Conservation (phyloP, 2,888 invertebrate genomes). For the Leptopilina myrica region DNA sequence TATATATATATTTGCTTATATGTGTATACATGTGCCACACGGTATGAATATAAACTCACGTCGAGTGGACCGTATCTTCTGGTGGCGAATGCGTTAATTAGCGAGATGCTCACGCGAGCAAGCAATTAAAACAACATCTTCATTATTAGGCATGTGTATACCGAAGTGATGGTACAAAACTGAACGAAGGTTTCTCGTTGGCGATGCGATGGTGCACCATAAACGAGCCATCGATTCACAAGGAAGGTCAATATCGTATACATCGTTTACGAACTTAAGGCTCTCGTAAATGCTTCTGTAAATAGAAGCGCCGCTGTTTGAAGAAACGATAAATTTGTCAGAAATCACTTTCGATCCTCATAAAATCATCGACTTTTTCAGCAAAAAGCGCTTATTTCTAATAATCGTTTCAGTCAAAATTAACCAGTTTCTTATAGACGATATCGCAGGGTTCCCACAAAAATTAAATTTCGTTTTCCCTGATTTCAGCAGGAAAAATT, state of each 20-base stretch:
- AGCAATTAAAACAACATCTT: constrained; percentile 77
- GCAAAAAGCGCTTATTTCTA: too few relatives aligned
- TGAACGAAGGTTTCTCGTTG: constrained; percentile 26
- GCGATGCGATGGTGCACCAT: constrained; percentile 31
- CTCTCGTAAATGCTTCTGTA: neutral
- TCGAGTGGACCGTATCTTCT: constrained; percentile 67
- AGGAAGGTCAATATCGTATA: constrained; percentile 16
- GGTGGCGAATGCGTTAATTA: constrained; percentile 76
- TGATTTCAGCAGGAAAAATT: too few relatives aligned
- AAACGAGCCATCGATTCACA: constrained; percentile 32
- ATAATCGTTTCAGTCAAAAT: too few relatives aligned
- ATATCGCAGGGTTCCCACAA: too few relatives aligned
- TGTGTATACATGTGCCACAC: too few relatives aligned
- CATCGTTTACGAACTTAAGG: constrained; percentile 2
- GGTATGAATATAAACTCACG: constrained; percentile 56
- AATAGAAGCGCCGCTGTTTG: neutral
- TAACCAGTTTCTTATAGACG: too few relatives aligned
- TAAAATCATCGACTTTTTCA: too few relatives aligned
- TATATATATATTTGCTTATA: neutral
- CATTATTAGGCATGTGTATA: constrained; percentile 73
- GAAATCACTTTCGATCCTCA: too few relatives aligned
- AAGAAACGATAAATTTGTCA: neutral
- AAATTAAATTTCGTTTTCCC: too few relatives aligned
- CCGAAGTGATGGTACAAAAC: constrained; percentile 52
- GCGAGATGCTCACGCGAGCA: constrained; percentile 75